Percentiles rank a stretch among this genome's conserved stretches.
These are phyloP conservation scores for Zaprionus davidi DNA, from an alignment of 1,140 invertebrate species.

Conservation along the genomic window DNA sequence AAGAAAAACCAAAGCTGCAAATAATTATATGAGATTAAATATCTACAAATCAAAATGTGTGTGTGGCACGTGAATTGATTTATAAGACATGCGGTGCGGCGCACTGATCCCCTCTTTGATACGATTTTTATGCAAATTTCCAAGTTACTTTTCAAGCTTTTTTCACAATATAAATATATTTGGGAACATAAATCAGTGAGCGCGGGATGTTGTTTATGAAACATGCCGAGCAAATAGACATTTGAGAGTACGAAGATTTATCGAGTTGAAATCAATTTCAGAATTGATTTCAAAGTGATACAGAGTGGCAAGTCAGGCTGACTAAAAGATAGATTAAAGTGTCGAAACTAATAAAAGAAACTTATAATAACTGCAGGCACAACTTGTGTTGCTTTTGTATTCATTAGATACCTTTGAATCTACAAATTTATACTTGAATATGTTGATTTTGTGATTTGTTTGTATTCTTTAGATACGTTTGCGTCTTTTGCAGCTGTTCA, in stretches of 20 bases:
- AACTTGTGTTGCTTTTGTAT: neutral
- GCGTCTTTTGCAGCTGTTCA: neutral
- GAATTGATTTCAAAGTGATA: constrained; percentile 23
- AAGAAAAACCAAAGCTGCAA: constrained; percentile 22
- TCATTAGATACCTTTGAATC: too few species aligned
- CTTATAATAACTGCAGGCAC: neutral
- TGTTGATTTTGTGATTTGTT: too few species aligned
- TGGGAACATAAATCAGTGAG: constrained; percentile 8
- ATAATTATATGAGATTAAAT: constrained; percentile 60
- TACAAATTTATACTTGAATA: too few species aligned
- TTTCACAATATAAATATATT: neutral
- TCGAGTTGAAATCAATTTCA: neutral
- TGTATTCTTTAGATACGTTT: neutral
- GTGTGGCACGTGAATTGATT: constrained; percentile 61
- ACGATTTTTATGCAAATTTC: constrained; percentile 45
- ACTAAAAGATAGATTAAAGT: neutral
- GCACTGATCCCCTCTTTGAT: constrained; percentile 11
- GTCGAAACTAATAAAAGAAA: neutral
- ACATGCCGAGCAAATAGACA: constrained; percentile 3
- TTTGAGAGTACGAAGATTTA: constrained; percentile 17
- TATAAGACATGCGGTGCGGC: constrained; percentile 41
- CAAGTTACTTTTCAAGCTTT: constrained; percentile 9
- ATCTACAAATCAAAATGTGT: constrained; percentile 50
- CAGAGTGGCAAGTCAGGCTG: constrained; percentile 3
- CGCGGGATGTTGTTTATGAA: constrained; percentile 5